Evolutionary conservation across 1,140 invertebrate genomes (phyloP).

Genomic region (Anadara kagoshimensis): DNA sequence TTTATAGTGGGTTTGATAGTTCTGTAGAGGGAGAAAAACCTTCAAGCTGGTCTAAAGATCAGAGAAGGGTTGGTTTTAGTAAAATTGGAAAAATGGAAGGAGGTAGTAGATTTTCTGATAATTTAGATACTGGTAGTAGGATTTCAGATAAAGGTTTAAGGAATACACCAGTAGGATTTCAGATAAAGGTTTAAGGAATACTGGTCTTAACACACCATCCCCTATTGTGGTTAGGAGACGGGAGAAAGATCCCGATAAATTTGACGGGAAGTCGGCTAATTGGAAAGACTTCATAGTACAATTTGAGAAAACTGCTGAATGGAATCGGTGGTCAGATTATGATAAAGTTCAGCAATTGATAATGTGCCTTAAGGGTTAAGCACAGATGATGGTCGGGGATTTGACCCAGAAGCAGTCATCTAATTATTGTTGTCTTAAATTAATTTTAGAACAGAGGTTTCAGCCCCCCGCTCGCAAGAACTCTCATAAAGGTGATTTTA

Average conservation of each 20-base stretch:
- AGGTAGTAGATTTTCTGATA: too few relatives aligned
- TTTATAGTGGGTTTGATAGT: too few relatives aligned
- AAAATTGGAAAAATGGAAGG: too few relatives aligned
- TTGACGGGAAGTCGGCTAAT: slow-evolving; percentile 34
- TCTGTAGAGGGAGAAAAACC: too few relatives aligned
- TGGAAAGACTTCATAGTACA: slow-evolving; percentile 40
- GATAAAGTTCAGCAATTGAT: slow-evolving; percentile 34
- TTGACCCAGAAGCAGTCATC: slow-evolving; percentile 5
- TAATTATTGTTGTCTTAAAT: slow-evolving; percentile 27
- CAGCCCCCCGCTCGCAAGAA: slow-evolving; percentile 18
- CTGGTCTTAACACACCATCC: too few relatives aligned
- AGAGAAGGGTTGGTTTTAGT: too few relatives aligned
- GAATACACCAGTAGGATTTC: too few relatives aligned
- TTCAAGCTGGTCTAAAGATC: too few relatives aligned
- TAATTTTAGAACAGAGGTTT: slow-evolving; percentile 19
- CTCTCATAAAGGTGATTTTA: slow-evolving; percentile 29
- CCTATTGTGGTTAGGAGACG: too few relatives aligned
- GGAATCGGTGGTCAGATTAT: slow-evolving; percentile 32
- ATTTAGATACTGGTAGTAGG: too few relatives aligned
- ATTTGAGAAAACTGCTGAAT: slow-evolving; percentile 35
- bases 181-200: too few relatives aligned
- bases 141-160: too few relatives aligned
- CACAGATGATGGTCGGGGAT: slow-evolving; percentile 32
- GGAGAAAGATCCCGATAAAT: slow-evolving; percentile 31
- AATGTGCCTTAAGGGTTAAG: slow-evolving; percentile 33